Base-by-base conservation (phyloP, 2,888 invertebrate genomes). In the Teinopalpus imperialis region DNA sequence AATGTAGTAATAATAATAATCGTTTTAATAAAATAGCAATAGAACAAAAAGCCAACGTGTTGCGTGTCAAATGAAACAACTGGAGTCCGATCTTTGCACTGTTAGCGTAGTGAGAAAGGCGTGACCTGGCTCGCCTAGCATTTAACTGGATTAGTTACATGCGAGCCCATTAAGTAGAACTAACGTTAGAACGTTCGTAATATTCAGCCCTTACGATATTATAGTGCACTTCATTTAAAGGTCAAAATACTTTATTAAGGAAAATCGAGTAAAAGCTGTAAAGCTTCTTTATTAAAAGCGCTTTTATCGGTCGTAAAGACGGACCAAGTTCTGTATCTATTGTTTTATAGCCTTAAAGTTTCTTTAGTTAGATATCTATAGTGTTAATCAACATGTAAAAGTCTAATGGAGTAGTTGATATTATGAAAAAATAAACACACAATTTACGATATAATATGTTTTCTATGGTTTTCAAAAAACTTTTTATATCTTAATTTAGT, bases 21-120 rank as follows among this genome's bases (percentile, higher is more conserved):
- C 12, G 41, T 50, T 59, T 57, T 63, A 55, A 51, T 31, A 37
- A 31, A 44, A 35, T 27, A 27, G 12, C 5, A 39, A 21, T 36
- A 37, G 18, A 43, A 44, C 30, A 16, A 16, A 37, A 37, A 37
- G 26, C 26, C 24, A 39, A 46, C 35, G 23, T 41, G 40, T 46
- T 46, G 46, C 46, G 40, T 46, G 46, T 41, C 40, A 34, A 45
- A 21, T 40, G 26, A 30, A 35, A 42, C 18, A 7, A 12, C 3
- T 30, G 9, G 0, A 7, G 23, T 26, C 9, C 43, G 27, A 45
- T 46, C 46, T 46, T 14, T 23, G 14, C 16, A 27, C 29, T 18
- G 40, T 42, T 47, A 24, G 41, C 21, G 35, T 8, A 34, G 40
- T 16, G 29, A 46, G 46, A 35, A 47, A 47, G 46, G 46, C 46